Evolutionary conservation across 1,140 invertebrate species (phyloP).

Genomic region (Sycophaga agraensis): DNA sequence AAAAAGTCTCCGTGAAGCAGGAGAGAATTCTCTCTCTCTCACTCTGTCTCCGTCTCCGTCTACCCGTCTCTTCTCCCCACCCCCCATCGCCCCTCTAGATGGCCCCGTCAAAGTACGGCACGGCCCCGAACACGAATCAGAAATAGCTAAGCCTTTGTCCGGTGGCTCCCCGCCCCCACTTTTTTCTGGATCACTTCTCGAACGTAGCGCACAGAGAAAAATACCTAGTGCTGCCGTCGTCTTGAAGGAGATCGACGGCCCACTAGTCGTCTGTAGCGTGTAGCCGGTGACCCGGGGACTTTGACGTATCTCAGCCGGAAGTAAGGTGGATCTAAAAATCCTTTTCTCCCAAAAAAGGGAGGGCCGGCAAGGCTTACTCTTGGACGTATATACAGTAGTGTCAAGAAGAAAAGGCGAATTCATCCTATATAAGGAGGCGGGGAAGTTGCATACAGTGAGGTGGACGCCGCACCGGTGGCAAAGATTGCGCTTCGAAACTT

Average conservation of each 20-base stretch:
- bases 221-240: neutral
- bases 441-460: neutral
- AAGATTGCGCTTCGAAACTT: conserved; percentile 15
- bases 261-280: no score
- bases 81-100: neutral
- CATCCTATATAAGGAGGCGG: conserved; percentile 18
- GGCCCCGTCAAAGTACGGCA: neutral
- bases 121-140: neutral
- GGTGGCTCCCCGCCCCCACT: neutral
- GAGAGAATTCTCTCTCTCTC: neutral
- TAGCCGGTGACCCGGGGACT: conserved; percentile 19
- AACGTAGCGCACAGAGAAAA: conserved; percentile 11
- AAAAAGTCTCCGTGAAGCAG: conserved; percentile 1
- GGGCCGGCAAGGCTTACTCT: neutral
- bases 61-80: neutral
- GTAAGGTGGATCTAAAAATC: conserved; percentile 24
- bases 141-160: neutral
- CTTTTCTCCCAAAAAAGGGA: neutral
- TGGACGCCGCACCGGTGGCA: neutral
- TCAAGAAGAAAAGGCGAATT: conserved; percentile 18
- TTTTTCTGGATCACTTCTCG: neutral
- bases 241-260: neutral
- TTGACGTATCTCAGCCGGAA: conserved; percentile 28
- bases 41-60: neutral
- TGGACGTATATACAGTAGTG: conserved; percentile 11